Evolutionary conservation across 2,113 vertebrate species (phyloP).

Genomic region (Coracopsis vasa): DNA sequence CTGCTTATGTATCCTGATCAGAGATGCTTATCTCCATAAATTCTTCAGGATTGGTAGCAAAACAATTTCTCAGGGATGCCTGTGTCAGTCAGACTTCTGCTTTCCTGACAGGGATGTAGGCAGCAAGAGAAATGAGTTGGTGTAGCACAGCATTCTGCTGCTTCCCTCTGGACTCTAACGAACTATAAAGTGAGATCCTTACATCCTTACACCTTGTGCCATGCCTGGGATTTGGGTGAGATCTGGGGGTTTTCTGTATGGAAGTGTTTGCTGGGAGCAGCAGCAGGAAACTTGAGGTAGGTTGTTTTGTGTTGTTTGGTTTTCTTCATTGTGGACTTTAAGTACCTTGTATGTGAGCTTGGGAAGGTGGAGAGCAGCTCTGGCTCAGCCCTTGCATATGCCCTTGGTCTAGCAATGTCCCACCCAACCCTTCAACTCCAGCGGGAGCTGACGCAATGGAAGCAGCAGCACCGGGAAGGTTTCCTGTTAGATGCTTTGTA

Average conservation of each 20-base stretch:
- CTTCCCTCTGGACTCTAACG: not conserved
- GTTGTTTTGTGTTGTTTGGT: not conserved
- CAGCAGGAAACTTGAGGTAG: not conserved
- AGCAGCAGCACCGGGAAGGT: not conserved
- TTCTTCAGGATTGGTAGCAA: not conserved
- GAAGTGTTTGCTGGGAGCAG: not conserved
- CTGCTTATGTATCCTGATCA: too few species aligned
- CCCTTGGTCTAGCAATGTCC: not conserved
- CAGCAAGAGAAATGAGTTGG: not conserved
- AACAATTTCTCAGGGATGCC: not conserved
- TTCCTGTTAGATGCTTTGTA: conserved; percentile 38
- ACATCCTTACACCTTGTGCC: not conserved
- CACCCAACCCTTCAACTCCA: not conserved
- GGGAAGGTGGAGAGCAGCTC: not conserved
- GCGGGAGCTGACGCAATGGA: not conserved
- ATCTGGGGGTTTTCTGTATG: accelerated
- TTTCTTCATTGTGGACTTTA: not conserved
- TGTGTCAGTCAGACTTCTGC: not conserved
- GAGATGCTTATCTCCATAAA: not conserved
- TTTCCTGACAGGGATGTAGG: not conserved
- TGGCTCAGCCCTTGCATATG: not conserved
- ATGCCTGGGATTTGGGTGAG: not conserved
- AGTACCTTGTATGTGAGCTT: not conserved
- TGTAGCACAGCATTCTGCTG: not conserved
- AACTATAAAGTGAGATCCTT: not conserved